phyloP scores from a whole-genome alignment of 2,888 invertebrate species.

The Dione vanillae region DNA sequence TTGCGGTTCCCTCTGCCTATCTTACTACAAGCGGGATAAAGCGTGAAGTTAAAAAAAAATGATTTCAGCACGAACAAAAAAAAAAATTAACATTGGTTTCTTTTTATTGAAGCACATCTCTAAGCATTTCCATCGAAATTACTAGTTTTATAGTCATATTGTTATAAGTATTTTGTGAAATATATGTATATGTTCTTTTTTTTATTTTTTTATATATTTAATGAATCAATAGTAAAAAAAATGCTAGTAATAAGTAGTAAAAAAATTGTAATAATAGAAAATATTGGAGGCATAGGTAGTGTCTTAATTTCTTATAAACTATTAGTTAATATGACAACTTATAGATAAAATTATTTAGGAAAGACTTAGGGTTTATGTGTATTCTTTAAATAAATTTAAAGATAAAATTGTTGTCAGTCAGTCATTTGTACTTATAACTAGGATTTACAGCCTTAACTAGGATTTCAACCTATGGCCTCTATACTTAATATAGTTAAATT shows the following conservation, averaged over 20 bases:
- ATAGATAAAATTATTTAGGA: neutral
- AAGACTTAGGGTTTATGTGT: too few relatives aligned
- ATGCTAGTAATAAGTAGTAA: too few relatives aligned
- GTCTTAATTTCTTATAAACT: neutral
- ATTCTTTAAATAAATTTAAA: too few relatives aligned
- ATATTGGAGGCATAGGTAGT: neutral
- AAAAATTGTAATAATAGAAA: too few relatives aligned
- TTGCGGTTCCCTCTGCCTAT: too few relatives aligned
- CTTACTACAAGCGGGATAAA: too few relatives aligned
- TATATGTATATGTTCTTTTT: neutral
- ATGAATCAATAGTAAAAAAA: neutral
- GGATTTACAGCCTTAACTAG: too few relatives aligned
- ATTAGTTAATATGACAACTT: neutral
- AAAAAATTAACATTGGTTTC: too few relatives aligned
- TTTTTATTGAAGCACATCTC: neutral
- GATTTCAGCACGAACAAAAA: too few relatives aligned
- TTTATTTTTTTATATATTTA: neutral
- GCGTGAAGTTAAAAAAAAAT: too few relatives aligned
- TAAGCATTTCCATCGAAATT: constrained; percentile 17
- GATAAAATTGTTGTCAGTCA: too few relatives aligned
- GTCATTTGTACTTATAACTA: neutral
- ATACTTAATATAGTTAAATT: neutral
- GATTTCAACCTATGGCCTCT: neutral
- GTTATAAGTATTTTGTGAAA: neutral
- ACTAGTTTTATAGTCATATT: neutral